These are phyloP conservation scores for Copidosoma aretas DNA, from an alignment of 2,888 invertebrate genomes.

Conservation along the genomic window DNA sequence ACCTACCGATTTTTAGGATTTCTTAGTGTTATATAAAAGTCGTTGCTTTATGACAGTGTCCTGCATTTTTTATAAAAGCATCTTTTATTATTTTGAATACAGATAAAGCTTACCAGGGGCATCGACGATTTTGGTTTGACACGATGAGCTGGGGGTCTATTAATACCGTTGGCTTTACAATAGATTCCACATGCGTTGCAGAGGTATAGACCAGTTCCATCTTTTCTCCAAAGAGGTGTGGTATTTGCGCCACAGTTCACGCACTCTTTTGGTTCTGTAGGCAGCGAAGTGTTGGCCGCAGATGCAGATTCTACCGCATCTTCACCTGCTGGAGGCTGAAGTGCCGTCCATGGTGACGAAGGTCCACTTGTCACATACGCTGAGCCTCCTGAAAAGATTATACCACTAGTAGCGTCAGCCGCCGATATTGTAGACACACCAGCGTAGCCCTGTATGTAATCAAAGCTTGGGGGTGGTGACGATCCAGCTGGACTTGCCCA, in stretches of 20 bases:
- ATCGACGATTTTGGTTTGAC: slow-evolving; percentile 57
- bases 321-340: slow-evolving; percentile 62
- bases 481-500: slow-evolving; percentile 45
- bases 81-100: too few species aligned
- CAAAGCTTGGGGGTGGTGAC: slow-evolving; percentile 40
- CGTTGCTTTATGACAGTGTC: too few species aligned
- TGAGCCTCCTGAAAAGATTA: slow-evolving; percentile 52
- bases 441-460: slow-evolving; percentile 44
- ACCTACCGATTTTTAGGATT: too few species aligned
- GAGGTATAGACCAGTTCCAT: slow-evolving; percentile 84
- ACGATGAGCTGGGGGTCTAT: slow-evolving; percentile 64
- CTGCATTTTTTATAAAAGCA: too few species aligned
- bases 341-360: slow-evolving; percentile 64
- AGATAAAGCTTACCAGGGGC: slow-evolving; percentile 50
- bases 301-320: slow-evolving; percentile 58
- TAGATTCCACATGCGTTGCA: slow-evolving; percentile 83
- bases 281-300: slow-evolving; percentile 63
- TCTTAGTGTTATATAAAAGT: too few species aligned
- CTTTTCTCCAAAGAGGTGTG: slow-evolving; percentile 85
- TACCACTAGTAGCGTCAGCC: slow-evolving; percentile 53
- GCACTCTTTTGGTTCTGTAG: slow-evolving; percentile 75
- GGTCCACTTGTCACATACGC: slow-evolving; percentile 61
- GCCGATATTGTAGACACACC: slow-evolving; percentile 57
- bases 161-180: slow-evolving; percentile 66
- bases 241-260: slow-evolving; percentile 71